Base-by-base conservation (phyloP, 2,797 vertebrate species). In the Atherinosoma microstoma region DNA sequence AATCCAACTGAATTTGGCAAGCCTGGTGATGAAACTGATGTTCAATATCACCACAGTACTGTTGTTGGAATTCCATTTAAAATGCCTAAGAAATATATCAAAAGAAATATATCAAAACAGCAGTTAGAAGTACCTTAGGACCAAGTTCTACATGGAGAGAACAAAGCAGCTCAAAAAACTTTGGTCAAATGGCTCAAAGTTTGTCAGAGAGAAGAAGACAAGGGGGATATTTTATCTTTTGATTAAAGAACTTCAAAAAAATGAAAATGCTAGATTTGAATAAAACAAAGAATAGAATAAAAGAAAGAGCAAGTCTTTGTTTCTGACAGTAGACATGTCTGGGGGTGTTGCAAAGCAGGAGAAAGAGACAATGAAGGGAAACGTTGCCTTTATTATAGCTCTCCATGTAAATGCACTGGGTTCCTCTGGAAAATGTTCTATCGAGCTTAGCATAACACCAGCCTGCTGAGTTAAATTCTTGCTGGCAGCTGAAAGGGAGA, bases 401-500 rank as follows among this genome's bases (percentile, higher is more conserved):
- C 58, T 78, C 51, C 51, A 62, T 67, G 79, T 70, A 77, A 64
- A 85, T 70, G 56, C 58, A 67, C 36, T 67, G 65, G 29, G 15
- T 67, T 73, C 71, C 40, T 60, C 61, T 76, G 62, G 68, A 76
- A 88, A 87, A 77, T 61, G 53, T 54, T 84, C 66, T 58, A 66
- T 79, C 74, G 69, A 71, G 68, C 69, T 74, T 27, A 56, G 57
- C 75, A n/a, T 75, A 84, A 81, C 60, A 60, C 63, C 30, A 60
- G 76, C 38, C 34, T 64, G 77, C 70, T 82, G 72, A 86, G 54
- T 89, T 68, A 76, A 79, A 89, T 86, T 73, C 66, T 58, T 64
- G 59, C 65, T 89, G 83, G 70, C 89, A 87, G 81, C 77, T 83
- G 58, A 77, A 72, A 75, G 22, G 18, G n/a, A 75, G 30, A 73